A percentile compares a stretch with the other conserved stretches of the same genome.
Evolutionary conservation across 2,888 invertebrate species (phyloP).

Genomic region (Pachliopta kotzebuea): DNA sequence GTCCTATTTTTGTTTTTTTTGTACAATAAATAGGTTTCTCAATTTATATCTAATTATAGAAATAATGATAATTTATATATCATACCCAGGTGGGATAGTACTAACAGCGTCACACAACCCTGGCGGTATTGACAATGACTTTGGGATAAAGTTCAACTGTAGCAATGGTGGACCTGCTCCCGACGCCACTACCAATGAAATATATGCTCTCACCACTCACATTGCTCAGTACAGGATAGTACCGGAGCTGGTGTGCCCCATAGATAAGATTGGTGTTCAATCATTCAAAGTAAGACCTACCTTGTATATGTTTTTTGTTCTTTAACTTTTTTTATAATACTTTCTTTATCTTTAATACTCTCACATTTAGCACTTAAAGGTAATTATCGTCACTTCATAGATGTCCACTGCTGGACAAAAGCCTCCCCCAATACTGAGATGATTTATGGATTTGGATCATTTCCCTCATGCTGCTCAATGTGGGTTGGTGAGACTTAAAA

Average conservation of each 20-base stretch:
- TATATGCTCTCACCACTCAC: constrained; percentile 88
- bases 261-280: constrained; percentile 85
- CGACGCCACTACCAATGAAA: constrained; percentile 92
- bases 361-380: too few relatives aligned
- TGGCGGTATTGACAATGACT: constrained; percentile 97
- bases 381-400: too few relatives aligned
- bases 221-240: constrained; percentile 91
- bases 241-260: constrained; percentile 87
- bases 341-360: too few relatives aligned
- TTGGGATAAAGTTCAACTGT: constrained; percentile 99
- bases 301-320: too few relatives aligned
- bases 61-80: background rate
- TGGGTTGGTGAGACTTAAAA: too few relatives aligned
- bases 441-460: too few relatives aligned
- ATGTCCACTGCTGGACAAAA: too few relatives aligned
- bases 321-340: too few relatives aligned
- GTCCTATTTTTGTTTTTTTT: too few relatives aligned
- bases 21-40: too few relatives aligned
- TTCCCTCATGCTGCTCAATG: too few relatives aligned
- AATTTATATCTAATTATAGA: background rate
- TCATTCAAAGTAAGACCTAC: constrained; percentile 79
- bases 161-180: constrained; percentile 99
- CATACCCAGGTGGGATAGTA: constrained; percentile 91
- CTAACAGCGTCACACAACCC: constrained; percentile 99
- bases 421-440: too few relatives aligned